A percentile compares a stretch with the other conserved stretches of the same genome.
phyloP scores from a whole-genome alignment of 2,113 vertebrate species.

The Mohoua ochrocephala region DNA sequence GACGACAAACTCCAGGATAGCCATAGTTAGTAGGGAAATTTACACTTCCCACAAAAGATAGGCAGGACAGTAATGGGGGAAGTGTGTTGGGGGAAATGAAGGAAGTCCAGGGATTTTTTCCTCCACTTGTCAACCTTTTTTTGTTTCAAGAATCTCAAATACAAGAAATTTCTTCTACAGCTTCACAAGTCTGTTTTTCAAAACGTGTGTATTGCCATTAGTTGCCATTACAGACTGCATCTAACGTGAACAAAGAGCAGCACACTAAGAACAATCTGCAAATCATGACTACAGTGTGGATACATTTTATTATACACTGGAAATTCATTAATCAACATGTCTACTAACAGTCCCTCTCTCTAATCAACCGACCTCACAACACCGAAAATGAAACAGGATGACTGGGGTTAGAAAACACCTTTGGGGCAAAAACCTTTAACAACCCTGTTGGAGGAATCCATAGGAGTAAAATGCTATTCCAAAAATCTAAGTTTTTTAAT shows the following conservation, averaged over 20 bases:
- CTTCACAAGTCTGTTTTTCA: not conserved
- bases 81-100: not conserved
- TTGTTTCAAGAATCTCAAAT: not conserved
- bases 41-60: not conserved
- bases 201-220: not conserved
- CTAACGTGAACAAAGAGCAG: not conserved
- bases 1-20: not conserved
- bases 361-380: not conserved
- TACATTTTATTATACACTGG: not conserved
- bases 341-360: not conserved
- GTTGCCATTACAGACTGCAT: not conserved
- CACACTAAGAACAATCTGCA: not conserved
- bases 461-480: not conserved
- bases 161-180: not conserved
- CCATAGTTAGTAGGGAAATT: not conserved
- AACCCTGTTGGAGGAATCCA: not conserved
- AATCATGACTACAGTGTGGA: not conserved
- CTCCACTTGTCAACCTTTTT: not conserved
- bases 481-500: not conserved
- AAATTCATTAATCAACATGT: not conserved
- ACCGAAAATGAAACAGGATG: not conserved
- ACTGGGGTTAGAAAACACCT: not conserved
- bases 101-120: not conserved
- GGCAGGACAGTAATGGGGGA: not conserved
- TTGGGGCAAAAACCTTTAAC: not conserved